Conservation (phyloP, 1,140 invertebrate species). For the Oreohelix idahoensis region DNA sequence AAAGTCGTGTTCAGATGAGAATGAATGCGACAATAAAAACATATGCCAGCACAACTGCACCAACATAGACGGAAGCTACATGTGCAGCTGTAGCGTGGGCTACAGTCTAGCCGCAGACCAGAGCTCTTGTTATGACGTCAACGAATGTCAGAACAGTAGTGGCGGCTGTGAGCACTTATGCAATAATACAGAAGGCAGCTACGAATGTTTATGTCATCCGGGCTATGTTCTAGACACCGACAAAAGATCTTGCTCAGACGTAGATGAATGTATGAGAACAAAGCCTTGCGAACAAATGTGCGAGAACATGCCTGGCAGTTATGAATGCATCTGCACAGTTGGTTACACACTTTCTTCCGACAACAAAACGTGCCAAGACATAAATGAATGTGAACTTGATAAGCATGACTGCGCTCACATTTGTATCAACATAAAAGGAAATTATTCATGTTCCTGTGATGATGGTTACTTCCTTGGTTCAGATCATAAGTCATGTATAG, state of each 20-base stretch:
- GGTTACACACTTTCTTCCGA: background rate
- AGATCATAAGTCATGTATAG: background rate
- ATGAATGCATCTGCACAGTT: background rate
- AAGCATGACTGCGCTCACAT: background rate
- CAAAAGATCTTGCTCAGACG: conserved; percentile 15
- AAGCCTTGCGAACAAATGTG: background rate
- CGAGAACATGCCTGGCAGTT: background rate
- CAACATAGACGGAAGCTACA: conserved; percentile 21
- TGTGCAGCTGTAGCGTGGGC: background rate
- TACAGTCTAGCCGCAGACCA: background rate
- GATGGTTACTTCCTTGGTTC: background rate
- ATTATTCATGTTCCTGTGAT: background rate
- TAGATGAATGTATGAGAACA: background rate
- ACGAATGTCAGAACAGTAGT: conserved; percentile 66
- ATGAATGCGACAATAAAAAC: conserved; percentile 1
- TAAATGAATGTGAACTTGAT: background rate
- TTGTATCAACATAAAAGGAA: background rate
- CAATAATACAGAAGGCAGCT: conserved; percentile 47
- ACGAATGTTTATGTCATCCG: conserved; percentile 48
- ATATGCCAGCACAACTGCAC: background rate
- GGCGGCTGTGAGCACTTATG: conserved; percentile 66
- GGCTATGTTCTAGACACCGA: conserved; percentile 30
- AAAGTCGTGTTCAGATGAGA: background rate
- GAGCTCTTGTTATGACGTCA: conserved; percentile 52
- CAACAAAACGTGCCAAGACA: background rate